These are phyloP conservation scores for Dendroctonus valens DNA, from an alignment of 1,140 invertebrate species.

Conservation along the genomic window DNA sequence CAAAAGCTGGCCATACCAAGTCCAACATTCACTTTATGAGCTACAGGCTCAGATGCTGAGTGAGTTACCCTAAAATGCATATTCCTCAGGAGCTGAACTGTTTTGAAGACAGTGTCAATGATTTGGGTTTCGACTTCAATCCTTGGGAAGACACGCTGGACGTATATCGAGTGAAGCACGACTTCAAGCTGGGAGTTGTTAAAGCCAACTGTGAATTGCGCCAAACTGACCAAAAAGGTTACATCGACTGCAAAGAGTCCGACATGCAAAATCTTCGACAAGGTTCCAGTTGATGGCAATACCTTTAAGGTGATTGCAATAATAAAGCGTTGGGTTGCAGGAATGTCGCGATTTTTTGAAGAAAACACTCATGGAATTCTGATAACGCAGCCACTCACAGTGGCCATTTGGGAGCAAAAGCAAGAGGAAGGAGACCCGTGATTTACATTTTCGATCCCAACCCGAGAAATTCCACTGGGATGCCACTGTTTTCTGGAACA, in stretches of 20 bases:
- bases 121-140: slow-evolving; percentile 54
- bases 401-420: slow-evolving; percentile 53
- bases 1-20: not conserved
- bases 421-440: slow-evolving; percentile 37
- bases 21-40: not conserved
- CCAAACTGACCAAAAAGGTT: slow-evolving; percentile 51
- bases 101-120: slow-evolving; percentile 41
- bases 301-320: no score
- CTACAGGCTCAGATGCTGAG: no score
- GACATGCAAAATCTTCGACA: slow-evolving; percentile 47
- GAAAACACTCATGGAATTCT: slow-evolving; percentile 53
- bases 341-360: slow-evolving; percentile 54
- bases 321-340: not conserved
- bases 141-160: slow-evolving; percentile 54
- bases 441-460: slow-evolving; percentile 57
- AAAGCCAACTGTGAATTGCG: slow-evolving; percentile 51
- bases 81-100: slow-evolving; percentile 39
- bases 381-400: slow-evolving; percentile 50
- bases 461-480: slow-evolving; percentile 52
- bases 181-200: slow-evolving; percentile 51
- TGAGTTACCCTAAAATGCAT: no score
- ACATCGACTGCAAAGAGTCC: slow-evolving; percentile 49
- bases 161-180: slow-evolving; percentile 45
- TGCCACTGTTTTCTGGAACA: slow-evolving; percentile 41
- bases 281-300: slow-evolving; percentile 26